Conservation (phyloP, 2,888 invertebrate genomes). For the Poecilus cupreus region DNA sequence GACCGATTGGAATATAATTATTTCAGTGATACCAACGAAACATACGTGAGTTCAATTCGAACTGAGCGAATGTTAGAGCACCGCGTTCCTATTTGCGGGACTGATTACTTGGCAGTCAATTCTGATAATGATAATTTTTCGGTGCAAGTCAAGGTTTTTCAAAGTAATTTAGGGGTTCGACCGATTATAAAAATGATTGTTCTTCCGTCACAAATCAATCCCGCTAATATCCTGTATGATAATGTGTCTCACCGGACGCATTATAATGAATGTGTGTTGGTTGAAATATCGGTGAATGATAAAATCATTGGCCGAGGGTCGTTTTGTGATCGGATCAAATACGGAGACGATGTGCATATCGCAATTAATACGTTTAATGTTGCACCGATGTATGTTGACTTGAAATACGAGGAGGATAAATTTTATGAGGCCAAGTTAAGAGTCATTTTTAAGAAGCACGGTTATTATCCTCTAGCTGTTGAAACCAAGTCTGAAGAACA, state of each 20-base stretch:
- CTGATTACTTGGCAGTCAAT: slow-evolving; percentile 51
- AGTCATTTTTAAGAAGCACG: slow-evolving; percentile 46
- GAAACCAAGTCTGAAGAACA: slow-evolving; percentile 32
- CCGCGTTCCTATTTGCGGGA: slow-evolving; percentile 46
- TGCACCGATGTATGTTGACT: slow-evolving; percentile 32
- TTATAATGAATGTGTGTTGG: slow-evolving; percentile 44
- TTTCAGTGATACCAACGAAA: slow-evolving; percentile 37
- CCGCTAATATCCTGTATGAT: slow-evolving; percentile 52
- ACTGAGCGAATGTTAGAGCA: slow-evolving; percentile 34
- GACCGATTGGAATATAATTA: slow-evolving; percentile 42
- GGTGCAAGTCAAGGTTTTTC: slow-evolving; percentile 29
- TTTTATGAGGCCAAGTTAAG: slow-evolving; percentile 43
- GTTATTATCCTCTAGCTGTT: slow-evolving; percentile 52
- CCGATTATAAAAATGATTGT: slow-evolving; percentile 49
- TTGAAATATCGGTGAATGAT: slow-evolving; percentile 27
- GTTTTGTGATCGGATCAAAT: slow-evolving; percentile 50
- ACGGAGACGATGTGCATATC: slow-evolving; percentile 43
- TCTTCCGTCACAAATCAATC: slow-evolving; percentile 50
- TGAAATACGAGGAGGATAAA: slow-evolving; percentile 4
- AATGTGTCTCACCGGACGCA: slow-evolving; percentile 53
- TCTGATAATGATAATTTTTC: slow-evolving; percentile 24
- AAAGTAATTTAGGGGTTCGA: background rate
- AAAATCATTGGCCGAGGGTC: slow-evolving; percentile 22
- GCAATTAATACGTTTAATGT: slow-evolving; percentile 46
- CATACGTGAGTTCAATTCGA: slow-evolving; percentile 24